Percentiles rank a stretch among this genome's conserved stretches.
phyloP scores from a whole-genome alignment of 2,113 vertebrate species.

The Platysteira castanea region DNA sequence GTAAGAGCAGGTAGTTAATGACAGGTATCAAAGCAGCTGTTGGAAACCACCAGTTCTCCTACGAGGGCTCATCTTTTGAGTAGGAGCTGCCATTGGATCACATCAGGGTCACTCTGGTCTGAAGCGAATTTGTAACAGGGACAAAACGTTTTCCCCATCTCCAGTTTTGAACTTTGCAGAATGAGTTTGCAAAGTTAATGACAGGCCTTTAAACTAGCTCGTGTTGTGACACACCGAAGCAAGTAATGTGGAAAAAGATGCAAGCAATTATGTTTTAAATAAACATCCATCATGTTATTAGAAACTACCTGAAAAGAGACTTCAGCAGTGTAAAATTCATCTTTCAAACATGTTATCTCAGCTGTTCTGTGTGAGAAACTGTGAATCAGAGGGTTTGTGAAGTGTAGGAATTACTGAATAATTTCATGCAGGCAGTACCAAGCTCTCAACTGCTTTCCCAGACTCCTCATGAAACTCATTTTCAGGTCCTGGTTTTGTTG shows the following conservation, averaged over 20 bases:
- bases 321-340: neutral
- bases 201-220: neutral
- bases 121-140: neutral
- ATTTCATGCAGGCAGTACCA: neutral
- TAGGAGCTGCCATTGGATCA: neutral
- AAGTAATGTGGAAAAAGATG: neutral
- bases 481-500: neutral
- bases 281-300: neutral
- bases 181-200: neutral
- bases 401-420: neutral
- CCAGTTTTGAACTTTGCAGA: neutral
- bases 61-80: neutral
- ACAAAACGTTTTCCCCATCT: neutral
- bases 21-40: constrained; percentile 49
- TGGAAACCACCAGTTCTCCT: constrained; percentile 24
- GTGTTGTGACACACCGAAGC: neutral
- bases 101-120: neutral
- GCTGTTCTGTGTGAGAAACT: neutral
- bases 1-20: constrained; percentile 56
- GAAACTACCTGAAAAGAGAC: neutral
- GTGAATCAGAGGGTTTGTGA: neutral
- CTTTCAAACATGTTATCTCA: neutral
- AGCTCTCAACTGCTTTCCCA: neutral
- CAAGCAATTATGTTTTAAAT: neutral
- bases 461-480: neutral